Conservation (phyloP, 2,113 vertebrate genomes). For the Bolborhynchus lineola region DNA sequence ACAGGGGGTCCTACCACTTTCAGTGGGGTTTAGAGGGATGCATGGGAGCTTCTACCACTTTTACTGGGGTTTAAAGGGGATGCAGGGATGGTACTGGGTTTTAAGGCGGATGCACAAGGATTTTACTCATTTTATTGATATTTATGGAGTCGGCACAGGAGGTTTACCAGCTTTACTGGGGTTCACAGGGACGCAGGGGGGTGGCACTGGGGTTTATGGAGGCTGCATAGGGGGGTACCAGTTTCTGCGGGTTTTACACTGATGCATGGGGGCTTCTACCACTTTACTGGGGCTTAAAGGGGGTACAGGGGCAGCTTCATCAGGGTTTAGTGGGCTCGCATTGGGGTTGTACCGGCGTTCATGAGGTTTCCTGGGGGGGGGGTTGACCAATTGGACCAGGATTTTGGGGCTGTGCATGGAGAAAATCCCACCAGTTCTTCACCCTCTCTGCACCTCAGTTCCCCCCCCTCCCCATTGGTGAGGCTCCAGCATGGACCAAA, state of each 20-base stretch:
- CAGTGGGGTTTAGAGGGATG: neutral
- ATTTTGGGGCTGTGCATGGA: accelerated
- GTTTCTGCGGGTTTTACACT: accelerated
- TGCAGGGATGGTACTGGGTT: neutral
- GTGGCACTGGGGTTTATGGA: neutral
- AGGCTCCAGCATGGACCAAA: neutral
- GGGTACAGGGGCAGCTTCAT: neutral
- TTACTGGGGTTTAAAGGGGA: neutral
- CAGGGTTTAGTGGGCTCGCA: neutral
- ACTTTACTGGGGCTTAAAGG: neutral
- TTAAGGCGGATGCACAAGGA: accelerated
- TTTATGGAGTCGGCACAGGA: accelerated
- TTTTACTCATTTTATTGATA: neutral
- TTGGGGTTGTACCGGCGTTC: neutral
- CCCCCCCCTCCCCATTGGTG: accelerated
- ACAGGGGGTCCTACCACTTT: neutral
- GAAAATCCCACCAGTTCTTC: accelerated
- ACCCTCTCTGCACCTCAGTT: neutral
- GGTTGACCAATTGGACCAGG: too few relatives aligned
- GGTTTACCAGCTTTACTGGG: neutral
- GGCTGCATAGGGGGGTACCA: accelerated
- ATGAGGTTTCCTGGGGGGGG: accelerated
- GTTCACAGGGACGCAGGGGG: accelerated
- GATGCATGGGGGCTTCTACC: accelerated
- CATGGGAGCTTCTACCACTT: neutral